Evolutionary conservation across 2,797 vertebrate species (phyloP).

Genomic region (Gallinago stenura): DNA sequence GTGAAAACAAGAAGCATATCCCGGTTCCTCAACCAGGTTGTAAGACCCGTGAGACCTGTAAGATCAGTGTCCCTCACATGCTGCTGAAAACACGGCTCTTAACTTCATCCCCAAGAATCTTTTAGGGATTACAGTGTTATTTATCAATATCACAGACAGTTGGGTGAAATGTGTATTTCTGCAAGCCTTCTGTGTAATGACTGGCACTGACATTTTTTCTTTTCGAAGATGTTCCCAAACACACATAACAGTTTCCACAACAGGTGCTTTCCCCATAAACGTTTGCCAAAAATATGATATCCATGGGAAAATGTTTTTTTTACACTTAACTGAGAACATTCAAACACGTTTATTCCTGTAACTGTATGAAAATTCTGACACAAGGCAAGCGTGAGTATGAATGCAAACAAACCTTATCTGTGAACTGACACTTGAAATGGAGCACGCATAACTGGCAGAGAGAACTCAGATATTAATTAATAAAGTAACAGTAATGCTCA

Average conservation of each 20-base stretch:
- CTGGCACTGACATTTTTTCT: neutral
- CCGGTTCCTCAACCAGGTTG: neutral
- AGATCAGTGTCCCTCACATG: neutral
- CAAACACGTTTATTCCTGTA: neutral
- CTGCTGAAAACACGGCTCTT: neutral
- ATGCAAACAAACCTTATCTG: neutral
- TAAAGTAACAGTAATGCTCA: neutral
- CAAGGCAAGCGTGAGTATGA: neutral
- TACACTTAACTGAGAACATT: neutral
- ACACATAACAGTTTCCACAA: neutral
- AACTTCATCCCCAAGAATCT: neutral
- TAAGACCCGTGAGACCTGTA: too few relatives aligned
- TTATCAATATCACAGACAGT: neutral
- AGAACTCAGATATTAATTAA: neutral
- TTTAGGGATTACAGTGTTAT: neutral
- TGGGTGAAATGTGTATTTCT: neutral
- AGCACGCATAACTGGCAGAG: neutral
- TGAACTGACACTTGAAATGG: neutral
- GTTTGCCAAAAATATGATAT: neutral
- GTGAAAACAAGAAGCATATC: neutral
- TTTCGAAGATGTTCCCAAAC: neutral
- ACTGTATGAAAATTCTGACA: neutral
- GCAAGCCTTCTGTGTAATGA: neutral
- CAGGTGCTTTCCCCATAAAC: neutral
- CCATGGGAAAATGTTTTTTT: neutral